A percentile compares a stretch with the other conserved stretches of the same genome.
Conservation (phyloP, 2,888 invertebrate species). For the Drosophila prostipennis region DNA sequence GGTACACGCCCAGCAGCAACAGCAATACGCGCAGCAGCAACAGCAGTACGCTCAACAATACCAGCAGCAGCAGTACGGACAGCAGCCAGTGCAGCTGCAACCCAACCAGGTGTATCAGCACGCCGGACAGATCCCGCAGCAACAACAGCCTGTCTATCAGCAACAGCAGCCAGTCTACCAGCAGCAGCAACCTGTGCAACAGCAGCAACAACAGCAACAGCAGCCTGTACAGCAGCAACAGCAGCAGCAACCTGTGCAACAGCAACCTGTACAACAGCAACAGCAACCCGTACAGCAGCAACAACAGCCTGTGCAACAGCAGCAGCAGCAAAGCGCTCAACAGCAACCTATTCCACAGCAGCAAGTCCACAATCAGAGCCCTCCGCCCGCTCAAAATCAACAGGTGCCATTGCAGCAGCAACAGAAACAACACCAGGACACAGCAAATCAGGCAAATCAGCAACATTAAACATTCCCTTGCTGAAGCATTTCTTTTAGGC, state of each 20-base stretch:
- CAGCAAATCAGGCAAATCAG: conserved; percentile 35
- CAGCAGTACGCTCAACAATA: conserved; percentile 75
- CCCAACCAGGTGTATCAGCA: conserved; percentile 78
- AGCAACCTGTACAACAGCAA: conserved; percentile 29
- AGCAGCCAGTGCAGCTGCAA: conserved; percentile 74
- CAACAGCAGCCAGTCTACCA: conserved; percentile 42
- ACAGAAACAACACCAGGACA: conserved; percentile 59
- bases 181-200: conserved; percentile 39
- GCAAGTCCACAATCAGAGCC: conserved; percentile 51
- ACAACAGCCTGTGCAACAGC: conserved; percentile 24
- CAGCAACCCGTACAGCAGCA: conserved; percentile 9
- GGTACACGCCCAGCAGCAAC: conserved; percentile 75
- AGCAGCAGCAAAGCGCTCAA: conserved; percentile 33
- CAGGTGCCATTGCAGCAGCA: conserved; percentile 60
- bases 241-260: conserved; percentile 7
- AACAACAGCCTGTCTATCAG: conserved; percentile 47
- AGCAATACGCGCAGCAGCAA: conserved; percentile 76
- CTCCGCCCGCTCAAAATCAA: conserved; percentile 49
- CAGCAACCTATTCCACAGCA: conserved; percentile 1
- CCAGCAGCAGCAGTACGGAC: conserved; percentile 64
- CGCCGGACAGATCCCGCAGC: conserved; percentile 57
- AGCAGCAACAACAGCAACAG: conserved; percentile 58
- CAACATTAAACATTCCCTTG: conserved; percentile 52
- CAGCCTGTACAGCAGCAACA: conserved; percentile 39
- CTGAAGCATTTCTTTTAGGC: conserved; percentile 11